phyloP scores from a whole-genome alignment of 2,888 invertebrate genomes.

The Mechanitis mazaeus region DNA sequence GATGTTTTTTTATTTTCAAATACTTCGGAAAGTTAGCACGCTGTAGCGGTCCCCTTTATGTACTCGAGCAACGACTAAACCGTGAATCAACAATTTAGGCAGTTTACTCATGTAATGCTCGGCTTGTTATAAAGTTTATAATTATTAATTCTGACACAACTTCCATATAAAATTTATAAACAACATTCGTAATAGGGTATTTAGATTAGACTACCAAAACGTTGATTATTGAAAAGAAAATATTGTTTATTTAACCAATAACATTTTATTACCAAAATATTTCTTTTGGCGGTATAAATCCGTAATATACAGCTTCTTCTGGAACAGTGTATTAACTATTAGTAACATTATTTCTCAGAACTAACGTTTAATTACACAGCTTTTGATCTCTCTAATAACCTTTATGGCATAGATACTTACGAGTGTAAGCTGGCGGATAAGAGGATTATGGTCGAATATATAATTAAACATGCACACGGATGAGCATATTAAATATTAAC shows the following conservation, averaged over 20 bases:
- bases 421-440: neutral
- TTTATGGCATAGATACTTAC: neutral
- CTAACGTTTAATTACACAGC: neutral
- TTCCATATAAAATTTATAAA: too few species aligned
- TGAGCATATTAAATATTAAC: neutral
- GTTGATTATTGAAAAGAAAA: too few species aligned
- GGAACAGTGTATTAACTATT: too few species aligned
- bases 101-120: too few species aligned
- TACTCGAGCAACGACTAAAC: slow-evolving; percentile 12
- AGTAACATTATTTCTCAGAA: neutral
- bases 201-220: too few species aligned
- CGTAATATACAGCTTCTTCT: too few species aligned
- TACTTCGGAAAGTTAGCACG: slow-evolving; percentile 15
- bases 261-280: too few species aligned
- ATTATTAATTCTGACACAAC: too few species aligned
- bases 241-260: too few species aligned
- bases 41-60: slow-evolving; percentile 2
- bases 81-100: slow-evolving; percentile 16
- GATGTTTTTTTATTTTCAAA: slow-evolving; percentile 33
- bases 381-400: neutral
- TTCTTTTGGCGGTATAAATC: too few species aligned
- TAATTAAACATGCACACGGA: neutral
- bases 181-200: too few species aligned
- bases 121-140: too few species aligned
- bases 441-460: slow-evolving; percentile 1